Conservation (phyloP, 2,113 vertebrate species). For the Gopherus flavomarginatus region DNA sequence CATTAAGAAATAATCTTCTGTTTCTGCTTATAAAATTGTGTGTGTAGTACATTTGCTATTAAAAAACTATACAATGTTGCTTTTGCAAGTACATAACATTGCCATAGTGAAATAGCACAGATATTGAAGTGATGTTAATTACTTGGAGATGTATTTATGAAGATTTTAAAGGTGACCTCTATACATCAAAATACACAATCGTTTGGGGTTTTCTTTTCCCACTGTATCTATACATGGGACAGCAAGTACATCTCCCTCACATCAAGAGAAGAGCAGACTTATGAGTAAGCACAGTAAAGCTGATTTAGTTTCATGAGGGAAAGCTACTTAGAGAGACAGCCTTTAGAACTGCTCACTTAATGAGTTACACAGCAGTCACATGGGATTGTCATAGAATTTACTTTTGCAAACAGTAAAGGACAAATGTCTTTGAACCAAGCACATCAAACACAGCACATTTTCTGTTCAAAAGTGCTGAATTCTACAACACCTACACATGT, state of each 20-base stretch:
- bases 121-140: background rate
- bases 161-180: background rate
- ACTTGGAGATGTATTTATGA: background rate
- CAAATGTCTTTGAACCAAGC: slow-evolving; percentile 69
- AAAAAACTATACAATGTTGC: background rate
- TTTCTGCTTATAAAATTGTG: fast-evolving
- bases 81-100: background rate
- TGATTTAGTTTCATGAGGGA: slow-evolving; percentile 32
- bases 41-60: background rate
- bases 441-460: slow-evolving; percentile 61
- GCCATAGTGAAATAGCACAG: background rate
- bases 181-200: background rate
- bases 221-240: background rate
- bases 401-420: slow-evolving; percentile 58
- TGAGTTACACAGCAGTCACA: slow-evolving; percentile 59
- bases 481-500: slow-evolving; percentile 70
- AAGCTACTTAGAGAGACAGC: slow-evolving; percentile 53
- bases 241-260: slow-evolving; percentile 15
- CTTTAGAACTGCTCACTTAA: slow-evolving; percentile 60
- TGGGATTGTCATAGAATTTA: slow-evolving; percentile 58
- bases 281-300: slow-evolving; percentile 46
- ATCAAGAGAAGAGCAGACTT: slow-evolving; percentile 17
- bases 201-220: background rate
- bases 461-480: slow-evolving; percentile 59
- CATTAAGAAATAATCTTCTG: background rate